Evolutionary conservation across 2,797 vertebrate genomes (phyloP), one percentile per base, ranked within the genome.

Genomic region (Cossypha niveicapilla): DNA sequence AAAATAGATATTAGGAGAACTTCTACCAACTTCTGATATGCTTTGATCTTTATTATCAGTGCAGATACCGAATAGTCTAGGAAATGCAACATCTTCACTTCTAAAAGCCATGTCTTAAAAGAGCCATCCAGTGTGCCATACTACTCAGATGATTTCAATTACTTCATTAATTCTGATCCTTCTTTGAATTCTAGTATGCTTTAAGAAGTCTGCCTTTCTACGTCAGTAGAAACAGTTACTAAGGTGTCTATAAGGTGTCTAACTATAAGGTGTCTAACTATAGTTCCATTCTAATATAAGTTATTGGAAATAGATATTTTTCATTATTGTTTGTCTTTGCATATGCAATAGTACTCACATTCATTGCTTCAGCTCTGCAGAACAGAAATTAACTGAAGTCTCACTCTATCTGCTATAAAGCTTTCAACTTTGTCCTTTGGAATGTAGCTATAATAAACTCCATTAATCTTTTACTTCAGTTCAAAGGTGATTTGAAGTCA

Each of bases 341-440:
- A 21, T 32, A 8, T 50, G 17, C 32, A 72, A 10, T 11, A 61
- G 34, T 56, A 66, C 18, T 83, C 16, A 39, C 3, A 28, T 71
- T 71, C 37, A 44, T 74, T 71, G 48, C 53, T 88, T 72, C 60
- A 60, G 27, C 79, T 92, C 63, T 74, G 34, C 68, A 89, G 50
- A 87, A 80, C 17, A 71, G 57, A 77, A 91, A 73, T 53, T n/a
- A 65, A 61, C 65, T 35, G 62, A 76, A 65, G 42, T 61, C 57
- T 78, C 48, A 8, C 11, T 71, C 25, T 32, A 18, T 65, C 63
- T 94, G 42, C 47, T 78, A 4, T 44, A 82, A 83, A 68, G 54
- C 74, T 91, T 88, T 89, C 68, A 90, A 88, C 93, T 94, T 95
- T 90, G 95, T 86, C 84, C 95, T 93, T 91, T 96, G 78, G 47